Base-by-base conservation (phyloP, 2,888 invertebrate genomes). In the Chrysomela aeneicollis region DNA sequence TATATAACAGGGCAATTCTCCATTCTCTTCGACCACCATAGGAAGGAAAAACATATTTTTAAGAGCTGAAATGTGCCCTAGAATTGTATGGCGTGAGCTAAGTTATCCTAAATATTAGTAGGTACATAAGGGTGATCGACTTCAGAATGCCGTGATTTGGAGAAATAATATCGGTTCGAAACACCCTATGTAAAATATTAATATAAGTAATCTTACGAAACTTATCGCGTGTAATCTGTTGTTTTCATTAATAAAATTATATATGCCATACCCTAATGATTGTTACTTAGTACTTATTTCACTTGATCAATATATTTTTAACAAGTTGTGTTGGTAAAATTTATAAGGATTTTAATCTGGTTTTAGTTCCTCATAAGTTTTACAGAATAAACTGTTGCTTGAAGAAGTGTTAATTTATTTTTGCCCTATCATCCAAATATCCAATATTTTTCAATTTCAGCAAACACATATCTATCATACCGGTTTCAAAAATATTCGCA, bases 1-100 rank as follows among this genome's bases (percentile, higher is more conserved):
- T 68, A 68, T 76, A 76, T 74, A 79, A 78, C 80, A 81, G 80
- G 81, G 80, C 82, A 82, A 82, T 82, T 82, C 81, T 81, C 81
- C 81, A 74, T 74, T 74, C 78, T 79, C 80, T 74, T 72, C 79
- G 74, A 75, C 73, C 69, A 68, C 53, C 64, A 46, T 18, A 60
- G 54, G 32, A 32, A 17, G 51, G 65, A 59, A 58, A 59, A 64
- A 66, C 35, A 6, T 69, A 61, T 66, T 37, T 58, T 67, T 57
- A 64, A 66, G 60, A 67, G 66, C 49, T 61, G 60, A 64, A 65
- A 61, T 63, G 67, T 6, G 42, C 73, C 71, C 72, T 67, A 60
- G 63, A 61, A 59, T 19, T 53, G 58, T 61, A 61, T 65, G 65
- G 61, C 61, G 58, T 53, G 42, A 54, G 54, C 26, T 55, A 18